Percentiles rank a stretch among this genome's conserved stretches.
Evolutionary conservation across 2,888 invertebrate species (phyloP).

Genomic region (Andrena fulva): DNA sequence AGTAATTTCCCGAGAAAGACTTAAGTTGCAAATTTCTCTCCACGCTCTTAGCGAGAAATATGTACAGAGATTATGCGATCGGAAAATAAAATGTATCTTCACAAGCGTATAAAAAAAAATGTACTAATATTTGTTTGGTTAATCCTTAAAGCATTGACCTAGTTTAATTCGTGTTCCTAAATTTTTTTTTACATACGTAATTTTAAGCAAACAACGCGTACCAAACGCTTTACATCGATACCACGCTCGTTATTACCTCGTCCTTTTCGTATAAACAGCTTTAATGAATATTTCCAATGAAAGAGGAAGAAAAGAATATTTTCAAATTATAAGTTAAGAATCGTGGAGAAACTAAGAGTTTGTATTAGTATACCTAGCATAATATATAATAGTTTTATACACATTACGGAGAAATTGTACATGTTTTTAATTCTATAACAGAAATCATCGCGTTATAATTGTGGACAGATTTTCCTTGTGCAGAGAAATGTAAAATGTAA

Average conservation of each 20-base stretch:
- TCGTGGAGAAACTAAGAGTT: not conserved
- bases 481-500: not conserved
- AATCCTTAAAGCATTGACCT: not conserved
- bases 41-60: not conserved
- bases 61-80: not conserved
- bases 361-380: not conserved
- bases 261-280: not conserved
- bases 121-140: too few relatives aligned
- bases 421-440: not conserved
- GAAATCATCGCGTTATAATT: not conserved
- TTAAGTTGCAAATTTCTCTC: constrained; percentile 11
- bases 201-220: not conserved
- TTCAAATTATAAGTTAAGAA: not conserved
- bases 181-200: not conserved
- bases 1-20: constrained; percentile 26
- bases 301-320: not conserved
- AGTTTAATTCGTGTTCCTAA: not conserved
- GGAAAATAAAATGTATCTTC: not conserved
- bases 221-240: not conserved
- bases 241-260: not conserved
- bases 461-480: not conserved
- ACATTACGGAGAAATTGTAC: not conserved
- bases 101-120: not conserved
- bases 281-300: not conserved
- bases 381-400: not conserved